phyloP scores from a whole-genome alignment of 2,888 invertebrate genomes.

The Stramonita haemastoma region DNA sequence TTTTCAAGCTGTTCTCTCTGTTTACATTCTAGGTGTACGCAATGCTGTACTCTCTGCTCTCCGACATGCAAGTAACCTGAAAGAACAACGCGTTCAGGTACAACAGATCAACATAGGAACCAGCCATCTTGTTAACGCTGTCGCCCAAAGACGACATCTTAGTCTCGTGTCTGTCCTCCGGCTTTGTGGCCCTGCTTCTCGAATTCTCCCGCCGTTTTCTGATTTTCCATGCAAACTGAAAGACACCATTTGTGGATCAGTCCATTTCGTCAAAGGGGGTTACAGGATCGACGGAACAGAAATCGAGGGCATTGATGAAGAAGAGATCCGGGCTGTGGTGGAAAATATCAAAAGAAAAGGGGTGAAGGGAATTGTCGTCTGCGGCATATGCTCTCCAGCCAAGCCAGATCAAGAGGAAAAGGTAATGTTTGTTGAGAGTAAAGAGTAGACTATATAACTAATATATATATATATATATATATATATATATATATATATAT shows the following conservation, averaged over 20 bases:
- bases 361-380: conserved; percentile 65
- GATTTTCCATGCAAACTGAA: conserved; percentile 67
- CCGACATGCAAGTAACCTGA: conserved; percentile 35
- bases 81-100: conserved; percentile 43
- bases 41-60: conserved; percentile 51
- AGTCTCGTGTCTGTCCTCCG: conserved; percentile 69
- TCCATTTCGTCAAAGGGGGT: conserved; percentile 66
- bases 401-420: conserved; percentile 64
- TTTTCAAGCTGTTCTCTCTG: too few species aligned
- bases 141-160: conserved; percentile 67
- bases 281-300: conserved; percentile 69
- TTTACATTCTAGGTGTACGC: conserved; percentile 40
- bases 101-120: conserved; percentile 72
- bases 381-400: conserved; percentile 71
- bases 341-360: conserved; percentile 51
- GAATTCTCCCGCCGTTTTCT: conserved; percentile 66
- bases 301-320: conserved; percentile 57
- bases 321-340: conserved; percentile 60
- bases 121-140: conserved; percentile 75
- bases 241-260: conserved; percentile 53
- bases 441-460: too few species aligned
- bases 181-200: conserved; percentile 70
- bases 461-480: too few species aligned
- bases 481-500: too few species aligned
- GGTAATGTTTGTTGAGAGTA: conserved; percentile 6